Percentiles rank a stretch among this genome's conserved stretches.
Conservation (phyloP, 1,140 invertebrate genomes). For the Drosophila yakuba region DNA sequence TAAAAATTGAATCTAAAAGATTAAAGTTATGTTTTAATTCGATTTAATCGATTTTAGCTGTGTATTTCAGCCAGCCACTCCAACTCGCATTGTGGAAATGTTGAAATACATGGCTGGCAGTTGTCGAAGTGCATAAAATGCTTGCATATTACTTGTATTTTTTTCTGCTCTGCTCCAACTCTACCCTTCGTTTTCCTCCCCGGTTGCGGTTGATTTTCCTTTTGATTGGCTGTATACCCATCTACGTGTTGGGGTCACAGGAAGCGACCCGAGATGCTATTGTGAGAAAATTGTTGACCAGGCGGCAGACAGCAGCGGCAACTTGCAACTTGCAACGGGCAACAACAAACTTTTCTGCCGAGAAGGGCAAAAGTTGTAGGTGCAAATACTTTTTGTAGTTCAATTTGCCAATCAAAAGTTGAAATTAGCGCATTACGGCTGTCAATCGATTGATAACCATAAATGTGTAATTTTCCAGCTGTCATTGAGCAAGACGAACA, state of each 20-base stretch:
- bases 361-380: conserved; percentile 56
- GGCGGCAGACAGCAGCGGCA: conserved; percentile 19
- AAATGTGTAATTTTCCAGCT: conserved; percentile 13
- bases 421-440: conserved; percentile 52
- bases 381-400: conserved; percentile 54
- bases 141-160: conserved; percentile 72
- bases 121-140: conserved; percentile 67
- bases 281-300: conserved; percentile 59
- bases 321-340: conserved; percentile 30
- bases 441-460: conserved; percentile 27
- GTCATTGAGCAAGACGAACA: conserved; percentile 4
- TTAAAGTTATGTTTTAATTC: no score
- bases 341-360: conserved; percentile 48
- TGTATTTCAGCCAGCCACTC: not conserved
- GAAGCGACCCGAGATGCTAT: conserved; percentile 60
- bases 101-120: conserved; percentile 53
- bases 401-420: conserved; percentile 64
- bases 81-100: conserved; percentile 45
- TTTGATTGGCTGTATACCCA: conserved; percentile 62
- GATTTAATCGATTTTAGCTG: no score
- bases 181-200: not conserved
- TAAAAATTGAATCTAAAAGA: no score
- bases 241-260: conserved; percentile 68
- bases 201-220: conserved; percentile 56
- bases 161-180: conserved; percentile 26